Conservation (phyloP, 2,113 vertebrate genomes). For the Microcebus lehilahytsara region DNA sequence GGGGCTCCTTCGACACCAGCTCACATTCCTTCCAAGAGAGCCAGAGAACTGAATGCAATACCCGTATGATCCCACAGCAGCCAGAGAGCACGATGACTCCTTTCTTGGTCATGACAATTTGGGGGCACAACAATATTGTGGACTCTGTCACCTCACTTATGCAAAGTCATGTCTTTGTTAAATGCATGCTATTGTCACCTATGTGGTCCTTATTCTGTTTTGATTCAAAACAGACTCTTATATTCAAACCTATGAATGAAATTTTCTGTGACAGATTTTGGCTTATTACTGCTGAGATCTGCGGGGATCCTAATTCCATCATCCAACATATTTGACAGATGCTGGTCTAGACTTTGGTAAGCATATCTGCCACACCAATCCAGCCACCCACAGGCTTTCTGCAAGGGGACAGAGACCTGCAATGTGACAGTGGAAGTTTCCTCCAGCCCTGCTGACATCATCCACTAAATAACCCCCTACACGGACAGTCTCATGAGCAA, state of each 20-base stretch:
- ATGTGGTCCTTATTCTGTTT: not conserved
- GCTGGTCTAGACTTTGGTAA: not conserved
- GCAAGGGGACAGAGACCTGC: not conserved
- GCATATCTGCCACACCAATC: not conserved
- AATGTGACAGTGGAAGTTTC: not conserved
- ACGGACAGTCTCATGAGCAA: not conserved
- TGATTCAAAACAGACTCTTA: not conserved
- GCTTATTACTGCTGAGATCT: not conserved
- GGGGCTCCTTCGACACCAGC: not conserved
- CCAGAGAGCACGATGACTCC: too few relatives aligned
- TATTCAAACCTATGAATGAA: not conserved
- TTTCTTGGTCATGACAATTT: not conserved
- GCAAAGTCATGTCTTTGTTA: not conserved
- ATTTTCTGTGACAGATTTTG: not conserved
- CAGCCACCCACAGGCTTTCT: not conserved
- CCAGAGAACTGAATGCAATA: not conserved
- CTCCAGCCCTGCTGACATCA: not conserved
- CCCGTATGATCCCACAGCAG: not conserved
- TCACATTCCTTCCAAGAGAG: not conserved
- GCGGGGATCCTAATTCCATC: not conserved
- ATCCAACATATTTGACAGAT: not conserved
- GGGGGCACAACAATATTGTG: not conserved
- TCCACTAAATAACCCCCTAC: accelerated
- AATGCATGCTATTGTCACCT: too few relatives aligned
- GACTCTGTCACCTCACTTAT: not conserved